Evolutionary conservation across 1,140 invertebrate species (phyloP).

Genomic region (Aphaenogaster ashmeadi): DNA sequence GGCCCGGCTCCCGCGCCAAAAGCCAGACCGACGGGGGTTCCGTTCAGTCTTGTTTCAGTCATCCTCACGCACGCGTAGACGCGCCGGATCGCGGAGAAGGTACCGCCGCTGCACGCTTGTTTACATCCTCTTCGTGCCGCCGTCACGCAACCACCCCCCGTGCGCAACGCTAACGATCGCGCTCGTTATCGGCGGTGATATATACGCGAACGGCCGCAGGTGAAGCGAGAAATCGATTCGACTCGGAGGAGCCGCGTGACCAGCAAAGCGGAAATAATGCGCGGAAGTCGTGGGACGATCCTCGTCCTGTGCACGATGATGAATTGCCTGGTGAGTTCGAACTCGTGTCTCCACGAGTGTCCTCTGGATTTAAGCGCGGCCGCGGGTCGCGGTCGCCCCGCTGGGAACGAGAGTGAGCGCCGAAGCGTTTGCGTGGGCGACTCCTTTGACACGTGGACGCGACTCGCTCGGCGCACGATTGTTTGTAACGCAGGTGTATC

Average conservation of each 20-base stretch:
- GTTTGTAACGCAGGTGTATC: background rate
- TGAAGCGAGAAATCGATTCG: conserved; percentile 55
- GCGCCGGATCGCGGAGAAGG: background rate
- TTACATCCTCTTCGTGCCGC: conserved; percentile 20
- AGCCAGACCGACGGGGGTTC: conserved; percentile 41
- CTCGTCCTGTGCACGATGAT: conserved; percentile 57
- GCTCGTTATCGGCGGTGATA: conserved; percentile 18
- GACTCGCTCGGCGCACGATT: background rate
- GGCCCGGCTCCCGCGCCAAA: conserved; percentile 26
- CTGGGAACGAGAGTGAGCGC: background rate
- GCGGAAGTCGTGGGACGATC: conserved; percentile 43
- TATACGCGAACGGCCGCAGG: conserved; percentile 17
- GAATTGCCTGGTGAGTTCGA: conserved; percentile 64
- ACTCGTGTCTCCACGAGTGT: background rate
- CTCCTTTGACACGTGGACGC: background rate
- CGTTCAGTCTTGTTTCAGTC: conserved; percentile 76
- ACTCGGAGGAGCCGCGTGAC: background rate
- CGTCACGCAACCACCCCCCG: conserved; percentile 18
- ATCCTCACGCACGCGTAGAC: conserved; percentile 73
- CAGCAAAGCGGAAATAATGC: conserved; percentile 60
- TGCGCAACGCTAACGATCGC: conserved; percentile 28
- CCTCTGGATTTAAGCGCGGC: conserved; percentile 12
- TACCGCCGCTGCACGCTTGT: conserved; percentile 9
- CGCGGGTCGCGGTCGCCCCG: background rate
- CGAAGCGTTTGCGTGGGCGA: background rate